These are phyloP conservation scores for Pterois miles DNA, from an alignment of 2,797 vertebrate species.

Conservation along the genomic window DNA sequence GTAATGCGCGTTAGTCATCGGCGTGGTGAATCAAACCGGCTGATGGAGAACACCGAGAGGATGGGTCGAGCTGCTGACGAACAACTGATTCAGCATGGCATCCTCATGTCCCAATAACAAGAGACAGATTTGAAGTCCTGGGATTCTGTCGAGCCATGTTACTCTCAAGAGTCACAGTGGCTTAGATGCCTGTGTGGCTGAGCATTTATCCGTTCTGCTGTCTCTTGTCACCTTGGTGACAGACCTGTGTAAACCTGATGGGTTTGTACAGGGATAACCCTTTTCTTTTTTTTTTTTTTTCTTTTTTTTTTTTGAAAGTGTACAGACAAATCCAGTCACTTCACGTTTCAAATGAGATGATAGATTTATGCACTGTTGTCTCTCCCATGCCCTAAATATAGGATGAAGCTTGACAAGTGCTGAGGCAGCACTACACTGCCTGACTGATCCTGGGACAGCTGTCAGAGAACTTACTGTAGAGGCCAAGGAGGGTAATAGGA, in stretches of 20 bases:
- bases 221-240: constrained; percentile 1
- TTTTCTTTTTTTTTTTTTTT: not conserved
- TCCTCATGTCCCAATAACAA: not conserved
- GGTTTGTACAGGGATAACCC: not conserved
- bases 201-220: not conserved
- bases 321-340: not conserved
- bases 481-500: not conserved
- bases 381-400: not conserved
- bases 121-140: not conserved
- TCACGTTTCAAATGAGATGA: not conserved
- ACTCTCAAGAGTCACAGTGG: not conserved
- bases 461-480: constrained; percentile 1
- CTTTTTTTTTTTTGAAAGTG: not conserved
- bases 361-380: not conserved
- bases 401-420: constrained; percentile 30
- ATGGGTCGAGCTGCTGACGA: not conserved
- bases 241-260: not conserved
- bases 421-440: constrained; percentile 5
- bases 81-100: not conserved
- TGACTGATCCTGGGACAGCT: constrained; percentile 14
- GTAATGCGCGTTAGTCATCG: not conserved
- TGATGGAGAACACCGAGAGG: not conserved
- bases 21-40: not conserved
- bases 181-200: not conserved
- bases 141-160: not conserved